phyloP scores from a whole-genome alignment of 2,888 invertebrate species.

The Myathropa florea region DNA sequence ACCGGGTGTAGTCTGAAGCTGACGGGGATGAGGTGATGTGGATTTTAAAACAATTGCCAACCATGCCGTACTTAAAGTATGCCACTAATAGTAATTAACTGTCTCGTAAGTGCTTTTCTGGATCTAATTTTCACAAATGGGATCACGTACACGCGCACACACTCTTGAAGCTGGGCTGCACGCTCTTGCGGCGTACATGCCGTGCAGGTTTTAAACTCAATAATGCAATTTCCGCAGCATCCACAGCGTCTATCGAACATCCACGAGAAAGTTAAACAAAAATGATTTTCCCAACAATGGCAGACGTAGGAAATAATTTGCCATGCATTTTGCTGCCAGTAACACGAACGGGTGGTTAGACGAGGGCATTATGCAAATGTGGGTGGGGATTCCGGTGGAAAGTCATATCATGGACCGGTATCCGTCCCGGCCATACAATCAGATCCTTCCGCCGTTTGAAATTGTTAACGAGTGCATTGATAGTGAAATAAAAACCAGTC shows the following conservation, averaged over 20 bases:
- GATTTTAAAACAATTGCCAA: not conserved
- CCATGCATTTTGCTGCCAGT: not conserved
- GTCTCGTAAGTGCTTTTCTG: not conserved
- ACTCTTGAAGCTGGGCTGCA: not conserved
- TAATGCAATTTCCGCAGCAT: conserved; percentile 41
- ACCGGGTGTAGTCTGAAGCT: not conserved
- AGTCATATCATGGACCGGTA: not conserved
- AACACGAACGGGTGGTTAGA: not conserved
- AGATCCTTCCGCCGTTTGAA: too few species aligned
- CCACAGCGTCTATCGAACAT: conserved; percentile 31
- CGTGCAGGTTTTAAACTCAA: conserved; percentile 11
- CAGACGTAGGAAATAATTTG: conserved; percentile 7
- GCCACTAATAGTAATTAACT: not conserved
- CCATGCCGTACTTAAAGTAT: not conserved
- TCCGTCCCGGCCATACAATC: too few species aligned
- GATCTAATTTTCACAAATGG: not conserved
- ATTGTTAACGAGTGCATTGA: not conserved
- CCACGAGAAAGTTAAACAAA: conserved; percentile 35
- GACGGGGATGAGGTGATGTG: not conserved
- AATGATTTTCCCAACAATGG: conserved; percentile 22
- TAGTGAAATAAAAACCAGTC: too few species aligned
- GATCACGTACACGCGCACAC: not conserved
- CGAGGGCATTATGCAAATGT: not conserved
- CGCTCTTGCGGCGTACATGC: too few species aligned
- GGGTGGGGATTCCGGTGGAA: conserved; percentile 1